Evolutionary conservation across 1,140 invertebrate species (phyloP), one percentile per base, ranked within the genome.

Genomic region (Pseudomyrmex sp.): DNA sequence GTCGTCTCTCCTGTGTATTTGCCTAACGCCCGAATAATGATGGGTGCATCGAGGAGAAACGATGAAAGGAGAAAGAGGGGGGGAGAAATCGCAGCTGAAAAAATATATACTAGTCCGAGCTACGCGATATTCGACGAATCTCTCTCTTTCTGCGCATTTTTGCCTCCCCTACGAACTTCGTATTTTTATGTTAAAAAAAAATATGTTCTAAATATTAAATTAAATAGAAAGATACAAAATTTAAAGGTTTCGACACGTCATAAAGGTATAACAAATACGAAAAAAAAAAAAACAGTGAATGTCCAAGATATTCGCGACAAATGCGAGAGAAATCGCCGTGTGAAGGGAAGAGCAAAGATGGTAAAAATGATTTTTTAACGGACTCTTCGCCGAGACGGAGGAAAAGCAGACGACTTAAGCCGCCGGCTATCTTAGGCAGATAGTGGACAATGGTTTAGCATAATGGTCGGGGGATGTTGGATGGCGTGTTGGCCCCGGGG

Each of bases 381-480:
- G 85, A 89, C 86, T 89, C 69, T 35, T 56, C 66, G 73, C 46
- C 18, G n/a, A 12, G 59, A 63, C 23, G 35, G 59, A 68, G 84
- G 84, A 75, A 68, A 82, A 66, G 44, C 77, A 18, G 54, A 85
- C 68, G 73, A 84, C 77, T 88, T 74, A 58, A 88, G 83, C 83
- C 84, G 84, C 52, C 80, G 92, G 92, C 91, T 94, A 93, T 94
- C 93, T 93, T 93, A 93, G 90, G 88, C 91, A 93, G 92, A 93
- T 93, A 93, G 93, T 94, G 93, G 93, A 93, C 93, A 93, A 94
- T 94, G 92, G 92, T 93, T 93, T 93, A 93, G 93, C 92, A 93
- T 93, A 93, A 93, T 92, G 91, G 92, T 92, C 91, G 91, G 85
- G 85, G 88, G 88, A 88, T 89, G 88, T 89, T 90, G 89, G 90